Base-by-base conservation (phyloP, 1,140 invertebrate species). In the Procambarus virginalis region DNA sequence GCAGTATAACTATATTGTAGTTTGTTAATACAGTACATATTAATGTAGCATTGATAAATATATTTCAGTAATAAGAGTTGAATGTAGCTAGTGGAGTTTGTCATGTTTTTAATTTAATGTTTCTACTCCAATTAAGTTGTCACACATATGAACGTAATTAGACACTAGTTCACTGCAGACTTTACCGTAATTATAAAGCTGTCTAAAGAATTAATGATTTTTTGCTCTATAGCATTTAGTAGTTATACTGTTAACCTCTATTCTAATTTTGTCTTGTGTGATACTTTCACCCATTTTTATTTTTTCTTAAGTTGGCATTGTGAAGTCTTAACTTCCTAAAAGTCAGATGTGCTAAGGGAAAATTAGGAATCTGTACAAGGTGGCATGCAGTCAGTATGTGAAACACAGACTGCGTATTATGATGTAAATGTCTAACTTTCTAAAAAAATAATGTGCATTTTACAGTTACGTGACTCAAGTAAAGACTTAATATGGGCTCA, bases 281-380 rank as follows among this genome's bases (percentile, higher is more conserved):
- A 34, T 73, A 34, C 34, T 10, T 73, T 73, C 68, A 73, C 68
- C 8, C 22, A 34, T 34, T 14, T 20, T 34, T 73, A 34, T 2
- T 10, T 20, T 34, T 73, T 34, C 8, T 73, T 73, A 73, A 73
- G 68, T 73, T 73, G 68, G 68, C 68, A 73, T 73, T 73, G 68
- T 73, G 68, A 14, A 73, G n/a, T 73, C 68, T 73, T 73, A 73
- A 73, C 3, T 73, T 73, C 34, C 20, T 34, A 9, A 34, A 34
- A 22, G 22, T 73, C 68, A 73, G n/a, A 73, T 34, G 68, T 73
- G 68, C 68, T 34, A 45, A 22, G 68, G 68, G 68, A 34, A 73
- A 73, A 73, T 73, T 73, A 73, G 68, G 68, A 73, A 73, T 73
- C 68, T 73, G 68, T 73, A 73, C 60, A 64, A 17, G 4, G 17